These are phyloP conservation scores for Napeogenes sylphis DNA, from an alignment of 2,888 invertebrate species.

Conservation along the genomic window DNA sequence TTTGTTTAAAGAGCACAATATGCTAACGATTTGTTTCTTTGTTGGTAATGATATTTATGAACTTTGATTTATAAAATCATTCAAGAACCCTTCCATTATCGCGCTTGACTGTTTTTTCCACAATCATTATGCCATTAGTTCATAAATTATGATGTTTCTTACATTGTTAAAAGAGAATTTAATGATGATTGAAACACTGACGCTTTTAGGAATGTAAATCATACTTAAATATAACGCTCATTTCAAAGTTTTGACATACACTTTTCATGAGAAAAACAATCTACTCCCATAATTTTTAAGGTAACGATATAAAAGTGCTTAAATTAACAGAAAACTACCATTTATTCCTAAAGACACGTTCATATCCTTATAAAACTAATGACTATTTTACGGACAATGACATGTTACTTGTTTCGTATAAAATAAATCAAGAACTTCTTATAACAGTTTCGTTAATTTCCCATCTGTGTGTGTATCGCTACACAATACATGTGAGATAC, in stretches of 20 bases:
- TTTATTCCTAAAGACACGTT: no score
- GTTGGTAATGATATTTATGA: no score
- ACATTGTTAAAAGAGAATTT: conserved; percentile 25
- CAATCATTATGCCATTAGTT: conserved; percentile 28
- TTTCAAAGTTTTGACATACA: neutral
- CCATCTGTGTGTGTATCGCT: conserved; percentile 5
- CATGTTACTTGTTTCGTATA: conserved; percentile 13
- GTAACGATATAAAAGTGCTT: no score
- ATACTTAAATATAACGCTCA: neutral
- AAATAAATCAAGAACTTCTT: conserved; percentile 19
- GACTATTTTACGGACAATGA: neutral
- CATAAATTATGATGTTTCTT: conserved; percentile 26
- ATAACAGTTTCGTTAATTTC: conserved; percentile 17
- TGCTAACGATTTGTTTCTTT: no score
- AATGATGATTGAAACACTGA: conserved; percentile 24
- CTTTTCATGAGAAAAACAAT: neutral
- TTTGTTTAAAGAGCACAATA: no score
- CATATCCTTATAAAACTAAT: no score
- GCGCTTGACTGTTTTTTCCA: conserved; percentile 13
- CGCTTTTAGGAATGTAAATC: neutral
- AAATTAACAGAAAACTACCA: no score
- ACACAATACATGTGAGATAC: no score
- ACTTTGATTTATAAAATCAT: neutral
- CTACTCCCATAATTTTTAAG: neutral
- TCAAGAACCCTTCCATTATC: neutral